Conservation (phyloP, 1,140 invertebrate species). For the Rhizoglyphus robini region DNA sequence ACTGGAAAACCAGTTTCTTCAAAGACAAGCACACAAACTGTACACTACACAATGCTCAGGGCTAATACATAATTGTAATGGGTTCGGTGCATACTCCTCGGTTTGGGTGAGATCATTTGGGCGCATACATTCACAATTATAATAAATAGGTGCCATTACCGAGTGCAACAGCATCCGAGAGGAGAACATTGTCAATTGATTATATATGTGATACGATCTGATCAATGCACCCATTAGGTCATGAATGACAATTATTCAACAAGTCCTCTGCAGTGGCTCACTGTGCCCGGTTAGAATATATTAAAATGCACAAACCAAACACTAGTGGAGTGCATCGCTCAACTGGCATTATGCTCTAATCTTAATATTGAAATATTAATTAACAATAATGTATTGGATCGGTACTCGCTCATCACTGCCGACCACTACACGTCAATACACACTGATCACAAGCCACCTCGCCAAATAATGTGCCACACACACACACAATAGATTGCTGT, state of each 20-base stretch:
- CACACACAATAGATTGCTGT: too few species aligned
- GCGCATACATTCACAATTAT: too few species aligned
- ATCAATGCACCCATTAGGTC: too few species aligned
- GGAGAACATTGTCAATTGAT: neutral
- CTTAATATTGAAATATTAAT: constrained; percentile 13
- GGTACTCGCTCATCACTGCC: too few species aligned
- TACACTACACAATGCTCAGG: neutral
- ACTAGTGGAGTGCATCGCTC: neutral
- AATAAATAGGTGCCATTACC: neutral
- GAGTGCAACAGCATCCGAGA: neutral
- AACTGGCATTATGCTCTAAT: constrained; percentile 1
- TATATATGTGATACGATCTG: too few species aligned
- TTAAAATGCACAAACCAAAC: neutral
- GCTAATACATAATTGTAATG: neutral
- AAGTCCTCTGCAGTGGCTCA: neutral
- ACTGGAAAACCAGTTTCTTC: too few species aligned
- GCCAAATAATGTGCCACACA: neutral
- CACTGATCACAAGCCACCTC: too few species aligned
- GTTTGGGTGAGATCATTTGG: too few species aligned
- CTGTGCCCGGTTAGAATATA: neutral
- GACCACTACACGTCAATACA: too few species aligned
- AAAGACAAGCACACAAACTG: too few species aligned
- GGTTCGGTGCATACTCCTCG: neutral
- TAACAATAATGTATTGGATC: neutral
- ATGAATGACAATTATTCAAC: constrained; percentile 7